Base-by-base conservation (phyloP, 2,113 vertebrate genomes). In the Eidolon helvum region DNA sequence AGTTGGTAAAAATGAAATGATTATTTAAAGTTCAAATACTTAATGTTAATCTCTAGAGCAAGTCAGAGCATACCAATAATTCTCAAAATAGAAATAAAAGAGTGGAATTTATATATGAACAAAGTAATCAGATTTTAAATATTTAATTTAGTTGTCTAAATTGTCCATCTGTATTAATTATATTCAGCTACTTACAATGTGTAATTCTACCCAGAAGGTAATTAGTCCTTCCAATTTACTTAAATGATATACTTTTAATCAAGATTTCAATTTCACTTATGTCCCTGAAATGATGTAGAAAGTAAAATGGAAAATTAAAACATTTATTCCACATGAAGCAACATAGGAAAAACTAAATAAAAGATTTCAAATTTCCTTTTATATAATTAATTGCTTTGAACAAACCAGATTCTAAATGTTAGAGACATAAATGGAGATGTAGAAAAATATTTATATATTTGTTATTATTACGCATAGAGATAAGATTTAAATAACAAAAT, bases 121-220 rank as follows among this genome's bases (percentile, higher is more conserved):
- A 86, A 80, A 50, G 19, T 21, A 72, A 50, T 66, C 33, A 65
- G 21, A 48, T 65, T 95, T 91, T 59, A 5, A 91, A 71, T 45
- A 33, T 96, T 38, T 21, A 71, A 93, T 38, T 75, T 50, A 89
- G 30, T 43, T 68, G 50, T 87, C 40, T 90, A 92, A 96, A 77
- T 45, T 24, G 2, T 38, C 28, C 59, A 26, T 45, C 45, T 94
- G 0, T 53, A 77, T 48, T 0, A 10, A 89, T 63, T 69, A 5
- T 69, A 89, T 40, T 78, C 26, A 96, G 66, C 35, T 91, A 91
- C n/a, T 95, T 83, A 82, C 77, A 90, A 92, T 95, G 68, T 90
- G 10, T 84, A 78, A 91, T 83, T 83, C 45, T 24, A 90, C 4
- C n/a, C 10, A 40, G 45, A 89, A 94, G 26, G 24, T 95, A 85